Evolutionary conservation across 2,888 invertebrate species (phyloP).

Genomic region (Eupithecia exiguata): DNA sequence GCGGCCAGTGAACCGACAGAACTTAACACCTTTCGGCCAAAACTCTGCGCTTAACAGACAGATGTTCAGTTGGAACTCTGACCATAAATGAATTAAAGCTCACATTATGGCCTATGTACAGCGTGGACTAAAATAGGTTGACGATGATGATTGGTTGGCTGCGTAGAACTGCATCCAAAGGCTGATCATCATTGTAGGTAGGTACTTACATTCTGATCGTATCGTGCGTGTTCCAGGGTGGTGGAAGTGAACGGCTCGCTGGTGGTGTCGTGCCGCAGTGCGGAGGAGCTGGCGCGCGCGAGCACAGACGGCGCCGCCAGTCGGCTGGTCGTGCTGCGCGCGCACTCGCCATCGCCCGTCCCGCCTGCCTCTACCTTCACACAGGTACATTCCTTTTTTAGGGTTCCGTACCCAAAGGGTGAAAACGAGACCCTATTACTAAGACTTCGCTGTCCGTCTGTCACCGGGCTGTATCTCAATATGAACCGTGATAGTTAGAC

Average conservation of each 20-base stretch:
- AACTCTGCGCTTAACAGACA: no score
- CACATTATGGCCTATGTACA: no score
- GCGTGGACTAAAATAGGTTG: no score
- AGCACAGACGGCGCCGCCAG: background rate
- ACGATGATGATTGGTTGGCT: background rate
- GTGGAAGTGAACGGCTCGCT: slow-evolving; percentile 92
- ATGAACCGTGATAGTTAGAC: no score
- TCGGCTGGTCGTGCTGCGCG: slow-evolving; percentile 83
- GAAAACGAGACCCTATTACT: no score
- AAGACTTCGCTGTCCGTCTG: no score
- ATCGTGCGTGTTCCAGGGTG: slow-evolving; percentile 76
- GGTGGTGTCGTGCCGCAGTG: slow-evolving; percentile 86
- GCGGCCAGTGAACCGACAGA: no score
- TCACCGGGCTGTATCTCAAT: no score
- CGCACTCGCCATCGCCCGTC: slow-evolving; percentile 57
- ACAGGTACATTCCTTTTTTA: slow-evolving; percentile 58
- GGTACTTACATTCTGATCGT: background rate
- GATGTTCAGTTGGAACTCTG: no score
- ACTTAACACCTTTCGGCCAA: no score
- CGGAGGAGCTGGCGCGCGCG: slow-evolving; percentile 88
- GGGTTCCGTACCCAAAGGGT: no score
- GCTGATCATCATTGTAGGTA: background rate
- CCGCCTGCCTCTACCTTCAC: slow-evolving; percentile 62
- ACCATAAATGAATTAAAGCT: no score
- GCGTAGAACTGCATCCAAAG: background rate